Base-by-base conservation (phyloP, 2,888 invertebrate species). In the Hipparchia sbordonii region DNA sequence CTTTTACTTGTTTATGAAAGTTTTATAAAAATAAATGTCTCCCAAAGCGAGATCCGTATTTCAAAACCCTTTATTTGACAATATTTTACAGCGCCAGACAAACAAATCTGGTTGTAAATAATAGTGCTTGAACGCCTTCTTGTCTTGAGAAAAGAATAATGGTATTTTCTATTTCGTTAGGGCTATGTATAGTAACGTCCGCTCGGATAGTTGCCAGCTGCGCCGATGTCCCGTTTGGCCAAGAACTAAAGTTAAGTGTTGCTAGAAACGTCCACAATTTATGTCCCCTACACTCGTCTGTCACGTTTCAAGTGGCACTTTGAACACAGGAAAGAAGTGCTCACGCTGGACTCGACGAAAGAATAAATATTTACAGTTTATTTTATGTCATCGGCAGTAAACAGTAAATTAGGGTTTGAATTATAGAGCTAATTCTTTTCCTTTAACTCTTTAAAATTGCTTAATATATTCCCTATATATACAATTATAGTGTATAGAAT, bases 161-260 rank as follows among this genome's bases (percentile, higher is more conserved):
- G 90, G 89, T 88, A 89, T 92, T 92, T 92, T 92, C 90, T 92
- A 92, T 92, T 92, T 92, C 89, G 92, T 92, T 92, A 92, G 89
- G 85, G 83, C 86, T 87, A 84, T 84, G 86, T 88, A 87, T 89
- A 89, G 88, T 87, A 87, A 85, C 86, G 88, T 90, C 83, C 85
- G 85, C 87, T 91, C 90, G 91, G 91, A 91, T 86, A 84, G 85
- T 80, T 90, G 92, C 92, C 92, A 92, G 92, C 89, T 92, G 92
- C 82, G 88, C 85, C 85, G 81, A 57, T 60, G 74, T 72, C 84
- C 84, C 86, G 82, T 76, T 80, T 79, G 78, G 81, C 84, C 79
- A 78, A 85, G 87, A 89, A 86, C 81, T 89, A 88, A 83, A 86
- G 81, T 84, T 84, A 82, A 82, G 82, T 79, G 79, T 76, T 80